Evolutionary conservation across 2,888 invertebrate species (phyloP).

Genomic region (Drosophila subquinaria): DNA sequence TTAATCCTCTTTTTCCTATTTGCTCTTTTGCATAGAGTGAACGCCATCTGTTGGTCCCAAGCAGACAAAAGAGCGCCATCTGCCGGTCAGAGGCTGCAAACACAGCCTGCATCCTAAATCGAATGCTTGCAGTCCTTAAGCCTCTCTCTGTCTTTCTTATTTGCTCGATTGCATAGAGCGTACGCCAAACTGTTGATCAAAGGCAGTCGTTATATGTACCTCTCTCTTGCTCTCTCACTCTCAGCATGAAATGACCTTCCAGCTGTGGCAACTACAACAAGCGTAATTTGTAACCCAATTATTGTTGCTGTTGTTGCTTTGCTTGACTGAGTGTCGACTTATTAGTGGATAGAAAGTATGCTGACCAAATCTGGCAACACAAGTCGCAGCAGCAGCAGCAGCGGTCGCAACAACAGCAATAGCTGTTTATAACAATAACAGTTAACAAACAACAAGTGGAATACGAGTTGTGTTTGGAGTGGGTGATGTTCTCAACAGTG

Average conservation of each 20-base stretch:
- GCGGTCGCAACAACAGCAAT: neutral
- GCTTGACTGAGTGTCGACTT: conserved; percentile 37
- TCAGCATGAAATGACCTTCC: conserved; percentile 23
- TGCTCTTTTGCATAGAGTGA: neutral
- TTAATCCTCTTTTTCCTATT: neutral
- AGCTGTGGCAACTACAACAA: conserved; percentile 5
- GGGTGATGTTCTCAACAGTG: conserved; percentile 2
- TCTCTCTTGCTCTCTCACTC: neutral
- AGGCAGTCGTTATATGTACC: too few species aligned
- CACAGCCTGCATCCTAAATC: neutral
- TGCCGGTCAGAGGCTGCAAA: neutral
- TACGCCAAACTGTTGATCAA: too few species aligned
- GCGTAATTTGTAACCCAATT: conserved; percentile 56
- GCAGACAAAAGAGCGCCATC: neutral
- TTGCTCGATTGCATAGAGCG: too few species aligned
- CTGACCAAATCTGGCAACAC: conserved; percentile 56
- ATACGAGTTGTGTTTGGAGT: neutral
- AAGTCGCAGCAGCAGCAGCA: conserved; percentile 1
- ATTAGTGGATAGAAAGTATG: conserved; percentile 73
- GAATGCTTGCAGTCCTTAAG: neutral
- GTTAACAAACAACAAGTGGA: conserved; percentile 15
- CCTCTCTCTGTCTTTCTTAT: too few species aligned
- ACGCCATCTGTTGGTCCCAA: too few species aligned
- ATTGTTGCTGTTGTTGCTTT: conserved; percentile 21
- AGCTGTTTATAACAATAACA: conserved; percentile 7